Percentiles rank a stretch among this genome's conserved stretches.
These are phyloP conservation scores for Meloidogyne hapla DNA, from an alignment of 1,140 invertebrate genomes.

Conservation along the genomic window DNA sequence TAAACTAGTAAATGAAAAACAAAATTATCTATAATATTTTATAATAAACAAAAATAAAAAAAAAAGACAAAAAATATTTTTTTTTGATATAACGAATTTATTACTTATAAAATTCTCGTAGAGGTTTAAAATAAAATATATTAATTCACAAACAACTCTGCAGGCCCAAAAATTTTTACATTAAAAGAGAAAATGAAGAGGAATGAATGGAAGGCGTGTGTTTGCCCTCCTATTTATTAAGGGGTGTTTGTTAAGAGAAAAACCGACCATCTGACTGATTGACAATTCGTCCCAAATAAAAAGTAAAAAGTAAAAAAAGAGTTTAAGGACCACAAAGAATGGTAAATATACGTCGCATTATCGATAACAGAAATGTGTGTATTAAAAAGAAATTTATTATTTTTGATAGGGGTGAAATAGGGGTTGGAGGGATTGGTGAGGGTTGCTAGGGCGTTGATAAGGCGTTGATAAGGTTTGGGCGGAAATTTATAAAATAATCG, in stretches of 20 bases:
- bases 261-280: background rate
- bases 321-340: constrained; percentile 1
- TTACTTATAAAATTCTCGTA: no score
- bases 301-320: background rate
- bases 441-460: no score
- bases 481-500: background rate
- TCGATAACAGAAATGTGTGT: background rate
- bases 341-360: background rate
- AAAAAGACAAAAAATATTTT: no score
- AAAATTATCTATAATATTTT: no score
- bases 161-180: background rate
- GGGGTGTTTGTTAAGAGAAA: background rate
- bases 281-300: constrained; percentile 2
- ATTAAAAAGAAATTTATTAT: constrained; percentile 6
- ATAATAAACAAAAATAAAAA: no score
- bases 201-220: background rate
- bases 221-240: constrained; percentile 5
- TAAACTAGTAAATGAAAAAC: no score
- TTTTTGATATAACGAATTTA: no score
- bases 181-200: background rate
- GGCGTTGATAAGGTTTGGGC: background rate
- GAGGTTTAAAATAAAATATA: no score
- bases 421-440: background rate
- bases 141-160: background rate
- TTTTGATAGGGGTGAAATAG: background rate